Evolutionary conservation across 2,888 invertebrate species (phyloP), one percentile per base, ranked within the genome.

Genomic region (Tethea ocularis): DNA sequence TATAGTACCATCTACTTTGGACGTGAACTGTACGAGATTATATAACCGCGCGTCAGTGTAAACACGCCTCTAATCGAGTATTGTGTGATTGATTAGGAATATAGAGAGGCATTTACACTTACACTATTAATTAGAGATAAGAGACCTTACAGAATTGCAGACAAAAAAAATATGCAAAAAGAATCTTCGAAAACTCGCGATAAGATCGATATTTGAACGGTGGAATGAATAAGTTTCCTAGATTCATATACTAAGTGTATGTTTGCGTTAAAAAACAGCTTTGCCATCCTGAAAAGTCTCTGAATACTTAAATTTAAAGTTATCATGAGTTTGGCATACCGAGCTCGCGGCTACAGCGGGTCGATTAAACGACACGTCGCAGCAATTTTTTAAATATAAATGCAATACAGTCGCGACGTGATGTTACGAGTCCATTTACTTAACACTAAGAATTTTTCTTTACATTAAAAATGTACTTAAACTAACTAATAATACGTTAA

Each of bases 391-490:
- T 75, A 79, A 80, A 75, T 80, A 87, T 89, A 89, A 89, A 89
- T 89, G 89, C 89, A 87, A 78, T 81, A 81, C 72, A 81, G 85
- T 83, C 86, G 77, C 61, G 67, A 63, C 76, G 83, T 78, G 82
- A 79, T 77, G 82, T 69, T 8, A 54, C 46, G 46, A 46, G 46
- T 46, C 20, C 46, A 46, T 54, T 33, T 33, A 54, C 46, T 46
- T 46, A 46, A 33, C 17, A n/a, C 11, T 4, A 24, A 46, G 10
- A 2, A 10, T 24, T 33, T 22, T 46, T 22, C 41, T 41, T 57
- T 26, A 22, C 29, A 20, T 26, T 24, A 20, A 10, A 46, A 10
- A 17, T 10, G 10, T 46, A 20, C 20, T 20, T 17, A 36, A 54
- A 3, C 13, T 23, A 52, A 23, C 26, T 38, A 52, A 38, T 55